Base-by-base conservation (phyloP, 37 sponge, comb jelly and placozoan genomes). In the Agelas oroides region DNA sequence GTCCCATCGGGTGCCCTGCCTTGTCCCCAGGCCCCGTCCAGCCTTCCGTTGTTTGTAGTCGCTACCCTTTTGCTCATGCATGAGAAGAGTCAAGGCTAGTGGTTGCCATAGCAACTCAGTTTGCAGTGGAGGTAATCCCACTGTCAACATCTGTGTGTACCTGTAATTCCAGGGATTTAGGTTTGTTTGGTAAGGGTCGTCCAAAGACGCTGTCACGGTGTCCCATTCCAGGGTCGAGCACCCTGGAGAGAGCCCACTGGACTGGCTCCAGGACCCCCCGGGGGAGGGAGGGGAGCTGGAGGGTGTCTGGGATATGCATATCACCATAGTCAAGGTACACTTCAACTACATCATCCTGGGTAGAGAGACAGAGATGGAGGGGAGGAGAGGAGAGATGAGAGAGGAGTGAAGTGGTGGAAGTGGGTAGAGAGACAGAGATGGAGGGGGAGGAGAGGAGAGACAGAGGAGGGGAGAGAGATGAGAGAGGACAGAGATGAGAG, bases 281-380 rank as follows among this genome's bases (percentile, higher is more conserved):
- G 31, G 86, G 79, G 33, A 86, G 71, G 16, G 19, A 30, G 1
- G 71, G 86, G 14, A 86, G 58, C 15, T 33, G 40, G 71, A 78
- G 35, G 15, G 57, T 60, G 52, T 55, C 58, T 1, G 86, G 86
- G 13, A 78, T 70, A 5, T 5, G 15, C 5, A 86, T 25, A 19
- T 53, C 61, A 20, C 86, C 86, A 56, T 52, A 20, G 71, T 86
- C 86, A 19, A 86, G 71, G 59, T 71, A 59, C 33, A 86, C 79
- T 62, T 78, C 86, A 33, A 86, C 72, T 6, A 86, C 79, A 23
- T 86, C 86, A 13, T 30, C 46, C 62, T 59, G 46, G 46, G 46
- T 19, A 11, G 11, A 11, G 63, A 61, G 27, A 13, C 12, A 25
- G 27, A 13, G 62, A 13, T 2, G 62, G 62, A 13, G 27, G 62